A percentile compares a stretch with the other conserved stretches of the same genome.
Evolutionary conservation across 1,140 invertebrate genomes (phyloP).

Genomic region (Anastrepha obliqua): DNA sequence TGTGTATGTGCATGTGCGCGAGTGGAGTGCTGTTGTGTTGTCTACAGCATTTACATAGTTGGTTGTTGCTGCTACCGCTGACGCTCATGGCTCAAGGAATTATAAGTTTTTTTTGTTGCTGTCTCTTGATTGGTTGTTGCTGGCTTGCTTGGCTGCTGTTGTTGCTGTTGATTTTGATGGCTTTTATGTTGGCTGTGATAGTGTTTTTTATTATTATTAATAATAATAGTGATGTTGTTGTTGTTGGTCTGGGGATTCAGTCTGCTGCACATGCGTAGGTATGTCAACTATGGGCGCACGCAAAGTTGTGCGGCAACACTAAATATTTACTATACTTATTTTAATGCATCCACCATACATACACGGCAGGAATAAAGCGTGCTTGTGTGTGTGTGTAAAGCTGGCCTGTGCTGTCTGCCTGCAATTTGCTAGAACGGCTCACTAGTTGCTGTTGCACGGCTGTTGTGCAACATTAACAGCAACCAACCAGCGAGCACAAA

Average conservation of each 20-base stretch:
- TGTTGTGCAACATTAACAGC: neutral
- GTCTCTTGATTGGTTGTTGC: neutral
- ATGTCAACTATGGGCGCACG: slow-evolving; percentile 70
- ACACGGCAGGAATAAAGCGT: too few species aligned
- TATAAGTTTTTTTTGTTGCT: neutral
- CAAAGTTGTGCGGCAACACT: too few species aligned
- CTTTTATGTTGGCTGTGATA: neutral
- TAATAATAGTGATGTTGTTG: slow-evolving; percentile 6
- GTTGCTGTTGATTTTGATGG: slow-evolving; percentile 38
- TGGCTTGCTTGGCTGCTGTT: slow-evolving; percentile 8
- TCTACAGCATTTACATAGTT: neutral
- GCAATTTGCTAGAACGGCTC: neutral
- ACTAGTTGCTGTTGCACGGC: neutral
- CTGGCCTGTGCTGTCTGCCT: neutral
- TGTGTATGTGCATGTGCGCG: too few species aligned
- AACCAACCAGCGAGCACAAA: neutral
- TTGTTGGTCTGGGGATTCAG: slow-evolving; percentile 46
- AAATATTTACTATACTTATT: neutral
- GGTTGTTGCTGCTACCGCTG: neutral
- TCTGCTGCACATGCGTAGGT: slow-evolving; percentile 69
- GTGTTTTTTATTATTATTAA: slow-evolving; percentile 55
- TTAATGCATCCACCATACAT: too few species aligned
- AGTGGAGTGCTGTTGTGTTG: too few species aligned
- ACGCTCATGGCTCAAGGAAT: too few species aligned
- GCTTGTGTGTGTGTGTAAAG: neutral